Evolutionary conservation across 1,140 invertebrate species (phyloP).

Genomic region (Drosophila ananassae): DNA sequence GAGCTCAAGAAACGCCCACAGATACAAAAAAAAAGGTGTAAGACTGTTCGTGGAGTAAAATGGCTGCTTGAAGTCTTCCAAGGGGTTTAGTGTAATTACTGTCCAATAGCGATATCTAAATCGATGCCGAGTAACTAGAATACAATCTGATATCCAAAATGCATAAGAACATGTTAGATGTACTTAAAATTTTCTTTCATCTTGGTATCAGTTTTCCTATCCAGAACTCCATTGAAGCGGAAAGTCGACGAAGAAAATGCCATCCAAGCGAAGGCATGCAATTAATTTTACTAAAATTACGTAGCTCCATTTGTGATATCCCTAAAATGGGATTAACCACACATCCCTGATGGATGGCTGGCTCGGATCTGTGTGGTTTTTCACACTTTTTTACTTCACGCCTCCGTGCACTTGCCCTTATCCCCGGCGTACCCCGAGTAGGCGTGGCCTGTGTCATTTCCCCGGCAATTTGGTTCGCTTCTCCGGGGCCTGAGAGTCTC

Average conservation of each 20-base stretch:
- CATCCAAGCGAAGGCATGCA: conserved; percentile 21
- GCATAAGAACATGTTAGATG: background rate
- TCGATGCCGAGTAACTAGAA: background rate
- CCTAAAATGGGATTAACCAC: conserved; percentile 54
- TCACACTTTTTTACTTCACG: conserved; percentile 77
- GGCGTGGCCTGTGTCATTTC: conserved; percentile 70
- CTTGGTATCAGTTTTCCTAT: conserved; percentile 25
- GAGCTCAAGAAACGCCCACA: conserved; percentile 55
- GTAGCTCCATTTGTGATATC: conserved; percentile 28
- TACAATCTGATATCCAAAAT: background rate
- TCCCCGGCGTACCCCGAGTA: background rate
- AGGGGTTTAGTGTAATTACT: conserved; percentile 13
- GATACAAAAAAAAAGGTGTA: conserved; percentile 1
- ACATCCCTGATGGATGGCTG: conserved; percentile 26
- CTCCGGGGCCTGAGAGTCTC: conserved; percentile 59
- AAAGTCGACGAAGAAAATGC: conserved; percentile 24
- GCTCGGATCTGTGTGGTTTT: conserved; percentile 67
- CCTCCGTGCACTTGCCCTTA: conserved; percentile 56
- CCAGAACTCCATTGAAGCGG: conserved; percentile 42
- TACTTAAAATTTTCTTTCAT: background rate
- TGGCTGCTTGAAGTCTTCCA: conserved; percentile 46
- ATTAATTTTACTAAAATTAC: conserved; percentile 83
- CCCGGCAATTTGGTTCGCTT: conserved; percentile 69
- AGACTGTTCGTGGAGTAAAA: conserved; percentile 38
- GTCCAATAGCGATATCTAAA: background rate